Evolutionary conservation across 2,888 invertebrate species (phyloP), one percentile per base, ranked within the genome.

Genomic region (Agonopterix arenella): DNA sequence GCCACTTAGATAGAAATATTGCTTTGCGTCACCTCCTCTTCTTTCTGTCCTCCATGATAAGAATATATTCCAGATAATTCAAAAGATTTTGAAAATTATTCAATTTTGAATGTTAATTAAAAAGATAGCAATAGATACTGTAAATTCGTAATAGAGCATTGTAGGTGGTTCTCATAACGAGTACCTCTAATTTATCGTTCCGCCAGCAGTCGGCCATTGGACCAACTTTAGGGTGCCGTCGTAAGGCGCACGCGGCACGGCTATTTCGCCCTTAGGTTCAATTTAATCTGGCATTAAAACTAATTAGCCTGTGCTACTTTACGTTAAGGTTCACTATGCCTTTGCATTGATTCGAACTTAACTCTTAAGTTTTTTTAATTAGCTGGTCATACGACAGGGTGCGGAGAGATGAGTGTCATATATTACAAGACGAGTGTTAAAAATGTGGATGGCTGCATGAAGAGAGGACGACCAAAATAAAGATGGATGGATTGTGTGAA

Each of bases 191-290:
- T 66, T 64, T 66, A 66, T 59, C 53, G 56, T 46, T 11, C 8
- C 40, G 40, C 44, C 49, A 46, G 50, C 49, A 11, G 48, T n/a
- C 38, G 37, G 38, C 13, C 11, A 9, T 50, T 18, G 36, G 48
- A 49, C 50, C 48, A 61, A 66, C 45, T 63, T 66, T 56, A 40
- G 57, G 64, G 65, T 47, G 47, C 51, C 58, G n/a, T 66, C 67
- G 53, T 66, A 61, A 64, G 53, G 45, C 46, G 43, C 66, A 66
- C 59, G 49, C 55, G 43, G 66, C 53, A 54, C 44, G 50, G 47
- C 54, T 7, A 28, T 58, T 53, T 60, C 56, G 55, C 28, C 18
- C 56, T 59, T 57, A 58, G 55, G 54, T 44, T 18, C 40, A 48
- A 61, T 61, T 53, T 64, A 40, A 47, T 11, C 28, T 28, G n/a